These are phyloP conservation scores for Myiothlypis chrysogaster DNA, from an alignment of 2,797 vertebrate genomes.

Conservation along the genomic window DNA sequence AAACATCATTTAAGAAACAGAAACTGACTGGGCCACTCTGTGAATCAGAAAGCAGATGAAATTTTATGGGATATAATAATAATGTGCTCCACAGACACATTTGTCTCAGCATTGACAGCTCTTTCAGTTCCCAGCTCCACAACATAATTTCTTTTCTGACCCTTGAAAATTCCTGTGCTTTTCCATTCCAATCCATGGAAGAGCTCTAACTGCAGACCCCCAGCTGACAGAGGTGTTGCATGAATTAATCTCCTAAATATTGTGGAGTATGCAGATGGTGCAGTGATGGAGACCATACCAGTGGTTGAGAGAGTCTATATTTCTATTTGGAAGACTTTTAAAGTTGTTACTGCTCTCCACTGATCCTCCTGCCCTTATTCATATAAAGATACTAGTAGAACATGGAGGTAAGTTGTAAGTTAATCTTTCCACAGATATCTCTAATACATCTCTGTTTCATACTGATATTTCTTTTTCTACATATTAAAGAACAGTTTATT, in stretches of 20 bases:
- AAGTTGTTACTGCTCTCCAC: not conserved
- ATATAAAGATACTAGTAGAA: not conserved
- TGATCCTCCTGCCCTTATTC: not conserved
- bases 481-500: not conserved
- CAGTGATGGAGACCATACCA: not conserved
- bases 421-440: not conserved
- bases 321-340: not conserved
- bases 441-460: not conserved
- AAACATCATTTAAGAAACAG: not conserved
- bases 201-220: not conserved
- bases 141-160: not conserved
- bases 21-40: not conserved
- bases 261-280: not conserved
- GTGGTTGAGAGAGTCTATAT: not conserved
- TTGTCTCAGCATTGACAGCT: not conserved
- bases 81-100: rapidly evolving
- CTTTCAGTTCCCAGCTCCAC: not conserved
- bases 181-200: rapidly evolving
- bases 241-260: not conserved
- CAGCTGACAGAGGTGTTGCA: not conserved
- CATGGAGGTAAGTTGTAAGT: not conserved
- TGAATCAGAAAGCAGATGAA: not conserved
- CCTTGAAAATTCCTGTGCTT: not conserved
- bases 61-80: not conserved
- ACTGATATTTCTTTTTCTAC: not conserved